Evolutionary conservation across 1,140 invertebrate species (phyloP).

Genomic region (Drosophila burlai): DNA sequence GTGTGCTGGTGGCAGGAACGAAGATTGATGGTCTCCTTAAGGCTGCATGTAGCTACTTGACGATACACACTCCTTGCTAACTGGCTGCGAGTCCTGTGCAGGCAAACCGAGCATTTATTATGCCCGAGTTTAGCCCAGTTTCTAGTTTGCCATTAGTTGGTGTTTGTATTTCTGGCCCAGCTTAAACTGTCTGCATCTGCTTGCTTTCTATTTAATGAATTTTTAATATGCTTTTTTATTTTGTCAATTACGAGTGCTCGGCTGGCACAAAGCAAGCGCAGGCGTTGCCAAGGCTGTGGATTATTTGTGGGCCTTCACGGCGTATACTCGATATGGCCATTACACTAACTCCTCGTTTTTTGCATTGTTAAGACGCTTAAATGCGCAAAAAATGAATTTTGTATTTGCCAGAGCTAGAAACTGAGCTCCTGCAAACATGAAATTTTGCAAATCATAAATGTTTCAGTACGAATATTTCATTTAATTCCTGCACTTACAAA

Average conservation of each 20-base stretch:
- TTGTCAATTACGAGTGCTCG: constrained; percentile 59
- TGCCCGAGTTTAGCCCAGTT: constrained; percentile 48
- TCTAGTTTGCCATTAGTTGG: constrained; percentile 27
- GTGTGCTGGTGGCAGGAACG: constrained; percentile 62
- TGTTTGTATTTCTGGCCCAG: constrained; percentile 18
- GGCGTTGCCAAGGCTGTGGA: constrained; percentile 21
- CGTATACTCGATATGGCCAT: constrained; percentile 56
- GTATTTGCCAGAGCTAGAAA: neutral
- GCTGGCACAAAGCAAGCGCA: constrained; percentile 39
- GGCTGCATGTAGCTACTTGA: constrained; percentile 62
- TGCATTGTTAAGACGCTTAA: constrained; percentile 56
- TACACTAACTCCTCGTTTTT: neutral
- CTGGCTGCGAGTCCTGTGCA: constrained; percentile 26
- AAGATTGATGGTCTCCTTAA: constrained; percentile 68
- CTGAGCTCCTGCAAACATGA: neutral
- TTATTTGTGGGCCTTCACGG: constrained; percentile 43
- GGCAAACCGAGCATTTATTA: constrained; percentile 61
- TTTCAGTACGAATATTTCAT: neutral
- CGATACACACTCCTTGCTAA: constrained; percentile 26
- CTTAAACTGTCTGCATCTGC: constrained; percentile 34
- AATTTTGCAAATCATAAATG: neutral
- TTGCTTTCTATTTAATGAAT: constrained; percentile 76
- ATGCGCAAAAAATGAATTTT: constrained; percentile 21
- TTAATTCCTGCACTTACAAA: neutral
- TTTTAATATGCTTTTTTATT: constrained; percentile 71